These are phyloP conservation scores for Reinhardtius hippoglossoides DNA, from an alignment of 2,113 vertebrate species.

Conservation along the genomic window DNA sequence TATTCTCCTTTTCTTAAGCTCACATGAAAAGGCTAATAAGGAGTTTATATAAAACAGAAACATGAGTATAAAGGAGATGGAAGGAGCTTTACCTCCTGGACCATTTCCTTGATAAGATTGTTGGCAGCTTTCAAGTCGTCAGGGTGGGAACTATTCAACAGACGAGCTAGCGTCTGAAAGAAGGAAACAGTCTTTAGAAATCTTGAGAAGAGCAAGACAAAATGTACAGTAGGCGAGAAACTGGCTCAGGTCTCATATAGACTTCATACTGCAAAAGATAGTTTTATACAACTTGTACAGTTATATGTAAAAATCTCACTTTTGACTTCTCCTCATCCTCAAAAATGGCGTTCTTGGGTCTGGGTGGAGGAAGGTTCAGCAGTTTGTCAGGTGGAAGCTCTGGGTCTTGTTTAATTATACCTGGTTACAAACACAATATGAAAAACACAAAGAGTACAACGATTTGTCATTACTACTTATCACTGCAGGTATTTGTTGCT, in stretches of 20 bases:
- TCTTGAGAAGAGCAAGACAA: not conserved
- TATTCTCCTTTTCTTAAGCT: not conserved
- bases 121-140: slow-evolving; percentile 98
- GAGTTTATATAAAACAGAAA: slow-evolving; percentile 1
- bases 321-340: slow-evolving; percentile 99
- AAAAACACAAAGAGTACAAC: slow-evolving; percentile 1
- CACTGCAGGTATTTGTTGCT: not conserved
- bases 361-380: slow-evolving; percentile 87
- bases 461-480: not conserved
- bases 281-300: not conserved
- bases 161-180: slow-evolving; percentile 91
- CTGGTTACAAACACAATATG: slow-evolving; percentile 74
- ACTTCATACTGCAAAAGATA: not conserved
- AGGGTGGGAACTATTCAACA: slow-evolving; percentile 95
- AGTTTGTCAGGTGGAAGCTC: slow-evolving; percentile 89
- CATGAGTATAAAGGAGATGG: not conserved
- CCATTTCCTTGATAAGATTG: slow-evolving; percentile 99
- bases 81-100: slow-evolving; percentile 89
- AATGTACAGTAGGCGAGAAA: not conserved
- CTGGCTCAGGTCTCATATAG: not conserved
- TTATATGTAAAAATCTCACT: slow-evolving; percentile 75
- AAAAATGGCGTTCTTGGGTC: slow-evolving; percentile 96
- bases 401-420: slow-evolving; percentile 95
- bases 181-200: not conserved
- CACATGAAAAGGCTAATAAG: not conserved